phyloP scores from a whole-genome alignment of 2,797 vertebrate species.

The Aeoliscus strigatus region DNA sequence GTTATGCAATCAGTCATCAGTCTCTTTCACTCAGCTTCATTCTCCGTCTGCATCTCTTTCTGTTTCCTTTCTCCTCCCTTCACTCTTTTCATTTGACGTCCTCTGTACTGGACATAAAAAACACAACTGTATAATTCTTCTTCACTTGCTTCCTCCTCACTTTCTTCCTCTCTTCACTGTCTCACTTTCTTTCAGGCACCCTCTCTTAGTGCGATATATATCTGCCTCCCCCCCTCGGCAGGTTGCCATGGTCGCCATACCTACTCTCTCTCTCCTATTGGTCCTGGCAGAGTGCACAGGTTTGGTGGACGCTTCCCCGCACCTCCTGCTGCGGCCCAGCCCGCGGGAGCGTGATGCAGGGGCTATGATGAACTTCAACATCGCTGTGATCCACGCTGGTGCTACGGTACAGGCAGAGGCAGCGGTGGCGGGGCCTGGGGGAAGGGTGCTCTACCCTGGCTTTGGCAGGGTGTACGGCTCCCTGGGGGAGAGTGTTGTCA shows the following conservation, averaged over 20 bases:
- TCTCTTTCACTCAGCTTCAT: conserved; percentile 8
- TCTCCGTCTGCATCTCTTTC: conserved; percentile 15
- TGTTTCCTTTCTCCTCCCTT: conserved; percentile 18
- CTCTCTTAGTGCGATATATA: conserved; percentile 69
- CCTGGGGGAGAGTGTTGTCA: conserved; percentile 79
- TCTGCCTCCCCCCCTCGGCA: conserved; percentile 72
- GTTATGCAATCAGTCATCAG: conserved; percentile 37
- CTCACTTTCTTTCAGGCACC: conserved; percentile 64
- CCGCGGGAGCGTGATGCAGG: conserved; percentile 79
- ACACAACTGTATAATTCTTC: conserved; percentile 40
- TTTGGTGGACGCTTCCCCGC: conserved; percentile 82
- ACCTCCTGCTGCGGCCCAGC: conserved; percentile 81
- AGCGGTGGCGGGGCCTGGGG: conserved; percentile 69
- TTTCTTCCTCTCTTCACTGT: conserved; percentile 35
- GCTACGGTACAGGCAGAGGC: conserved; percentile 72
- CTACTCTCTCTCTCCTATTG: conserved; percentile 81
- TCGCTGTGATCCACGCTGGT: conserved; percentile 83
- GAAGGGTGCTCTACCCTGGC: conserved; percentile 75
- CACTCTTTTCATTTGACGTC: conserved; percentile 36
- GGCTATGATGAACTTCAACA: conserved; percentile 89
- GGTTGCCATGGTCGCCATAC: conserved; percentile 81
- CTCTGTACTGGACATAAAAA: conserved; percentile 29
- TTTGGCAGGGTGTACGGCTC: conserved; percentile 78
- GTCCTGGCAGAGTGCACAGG: conserved; percentile 81
- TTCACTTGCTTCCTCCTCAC: conserved; percentile 25